phyloP scores from a whole-genome alignment of 2,888 invertebrate genomes.

The Microplitis manilae region DNA sequence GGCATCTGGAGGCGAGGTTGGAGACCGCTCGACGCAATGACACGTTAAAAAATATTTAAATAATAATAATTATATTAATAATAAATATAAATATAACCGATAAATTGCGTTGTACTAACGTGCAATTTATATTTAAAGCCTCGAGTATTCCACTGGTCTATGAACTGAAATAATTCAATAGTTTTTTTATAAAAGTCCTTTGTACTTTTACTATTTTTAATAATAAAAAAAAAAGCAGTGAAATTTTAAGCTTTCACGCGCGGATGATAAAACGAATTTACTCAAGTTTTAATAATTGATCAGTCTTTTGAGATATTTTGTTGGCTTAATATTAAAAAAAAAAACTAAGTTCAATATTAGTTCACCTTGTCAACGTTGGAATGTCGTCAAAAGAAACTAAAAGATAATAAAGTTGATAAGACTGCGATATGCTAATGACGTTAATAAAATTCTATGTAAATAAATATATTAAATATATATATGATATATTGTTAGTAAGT shows the following conservation, averaged over 20 bases:
- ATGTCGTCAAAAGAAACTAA: conserved; percentile 12
- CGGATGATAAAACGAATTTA: neutral
- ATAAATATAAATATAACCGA: conserved; percentile 18
- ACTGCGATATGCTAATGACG: conserved; percentile 12
- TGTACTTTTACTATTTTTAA: neutral
- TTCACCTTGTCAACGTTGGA: conserved; percentile 8
- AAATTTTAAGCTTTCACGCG: neutral
- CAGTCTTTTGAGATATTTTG: neutral
- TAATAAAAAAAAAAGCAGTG: neutral
- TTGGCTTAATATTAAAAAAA: neutral
- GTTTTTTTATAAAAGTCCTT: neutral
- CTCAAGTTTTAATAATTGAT: neutral
- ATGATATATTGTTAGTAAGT: neutral
- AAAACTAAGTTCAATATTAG: neutral
- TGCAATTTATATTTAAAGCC: conserved; percentile 15
- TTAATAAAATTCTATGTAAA: neutral
- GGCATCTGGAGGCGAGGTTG: neutral
- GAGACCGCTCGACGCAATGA: neutral
- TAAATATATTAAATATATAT: neutral
- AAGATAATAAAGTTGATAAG: conserved; percentile 4
- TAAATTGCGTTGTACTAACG: conserved; percentile 4
- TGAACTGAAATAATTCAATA: neutral
- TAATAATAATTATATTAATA: conserved; percentile 12
- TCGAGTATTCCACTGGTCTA: neutral
- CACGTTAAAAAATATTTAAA: neutral